phyloP scores from a whole-genome alignment of 2,113 vertebrate genomes.

The Anolis sagrei region DNA sequence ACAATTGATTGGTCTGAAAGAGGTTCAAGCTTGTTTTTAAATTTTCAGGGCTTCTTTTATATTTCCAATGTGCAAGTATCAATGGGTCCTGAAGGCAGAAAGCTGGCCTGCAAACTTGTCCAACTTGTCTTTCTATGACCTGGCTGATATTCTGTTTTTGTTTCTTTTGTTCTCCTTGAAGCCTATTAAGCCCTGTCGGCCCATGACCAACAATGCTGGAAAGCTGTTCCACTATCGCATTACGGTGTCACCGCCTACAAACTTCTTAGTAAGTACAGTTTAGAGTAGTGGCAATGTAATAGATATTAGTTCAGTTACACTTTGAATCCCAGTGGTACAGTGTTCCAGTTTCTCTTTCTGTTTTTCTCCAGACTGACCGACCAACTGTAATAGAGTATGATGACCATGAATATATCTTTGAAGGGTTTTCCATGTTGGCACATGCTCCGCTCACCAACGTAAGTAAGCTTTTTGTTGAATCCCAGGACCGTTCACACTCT shows the following conservation, averaged over 20 bases:
- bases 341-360: constrained; percentile 26
- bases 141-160: constrained; percentile 43
- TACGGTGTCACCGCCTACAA: constrained; percentile 97
- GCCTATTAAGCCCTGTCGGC: constrained; percentile 89
- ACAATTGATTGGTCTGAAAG: too few species aligned
- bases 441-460: constrained; percentile 92
- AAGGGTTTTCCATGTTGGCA: constrained; percentile 98
- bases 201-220: constrained; percentile 96
- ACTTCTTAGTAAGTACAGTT: constrained; percentile 90
- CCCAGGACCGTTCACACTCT: too few species aligned
- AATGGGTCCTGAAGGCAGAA: too few species aligned
- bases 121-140: background rate
- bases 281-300: background rate
- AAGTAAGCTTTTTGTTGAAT: constrained; percentile 66
- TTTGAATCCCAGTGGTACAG: background rate
- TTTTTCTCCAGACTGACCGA: constrained; percentile 88
- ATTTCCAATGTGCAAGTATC: too few species aligned
- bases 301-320: background rate
- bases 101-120: too few species aligned
- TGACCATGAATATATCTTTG: constrained; percentile 98
- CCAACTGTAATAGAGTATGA: constrained; percentile 98
- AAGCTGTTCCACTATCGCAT: constrained; percentile 96
- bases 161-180: constrained; percentile 66
- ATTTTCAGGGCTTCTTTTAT: too few species aligned
- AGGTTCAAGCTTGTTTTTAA: too few species aligned